A percentile compares a stretch with the other conserved stretches of the same genome.
Evolutionary conservation across 2,888 invertebrate species (phyloP).

Genomic region (Zonitis immaculata): DNA sequence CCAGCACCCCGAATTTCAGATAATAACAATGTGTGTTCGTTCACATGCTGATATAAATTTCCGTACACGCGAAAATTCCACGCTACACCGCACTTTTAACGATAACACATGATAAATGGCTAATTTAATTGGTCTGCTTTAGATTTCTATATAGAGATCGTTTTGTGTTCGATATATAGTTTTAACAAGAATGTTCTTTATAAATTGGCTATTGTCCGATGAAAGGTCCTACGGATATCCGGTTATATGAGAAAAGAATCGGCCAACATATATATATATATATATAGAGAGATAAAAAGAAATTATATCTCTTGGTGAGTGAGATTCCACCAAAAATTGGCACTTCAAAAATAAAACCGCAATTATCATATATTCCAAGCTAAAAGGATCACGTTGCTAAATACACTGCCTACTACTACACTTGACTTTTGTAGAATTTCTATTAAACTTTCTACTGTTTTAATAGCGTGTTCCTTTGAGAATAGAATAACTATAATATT

Average conservation of each 20-base stretch:
- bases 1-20: constrained; percentile 2
- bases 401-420: too few relatives aligned
- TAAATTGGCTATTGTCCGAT: constrained; percentile 9
- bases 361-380: too few relatives aligned
- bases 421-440: too few relatives aligned
- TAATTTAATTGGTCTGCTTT: constrained; percentile 39
- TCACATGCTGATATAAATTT: constrained; percentile 32
- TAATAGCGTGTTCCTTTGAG: too few relatives aligned
- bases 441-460: too few relatives aligned
- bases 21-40: constrained; percentile 22
- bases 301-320: background rate
- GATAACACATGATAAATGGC: constrained; percentile 45
- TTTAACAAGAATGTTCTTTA: background rate
- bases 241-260: background rate
- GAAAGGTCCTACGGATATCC: background rate
- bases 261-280: too few relatives aligned
- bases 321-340: too few relatives aligned
- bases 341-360: too few relatives aligned
- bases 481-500: too few relatives aligned
- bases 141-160: constrained; percentile 14
- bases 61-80: constrained; percentile 38
- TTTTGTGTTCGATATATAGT: background rate
- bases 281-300: background rate
- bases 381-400: too few relatives aligned
- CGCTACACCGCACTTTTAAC: constrained; percentile 34